Evolutionary conservation across 2,797 vertebrate species (phyloP).

Genomic region (Phrynocephalus guinanensis): DNA sequence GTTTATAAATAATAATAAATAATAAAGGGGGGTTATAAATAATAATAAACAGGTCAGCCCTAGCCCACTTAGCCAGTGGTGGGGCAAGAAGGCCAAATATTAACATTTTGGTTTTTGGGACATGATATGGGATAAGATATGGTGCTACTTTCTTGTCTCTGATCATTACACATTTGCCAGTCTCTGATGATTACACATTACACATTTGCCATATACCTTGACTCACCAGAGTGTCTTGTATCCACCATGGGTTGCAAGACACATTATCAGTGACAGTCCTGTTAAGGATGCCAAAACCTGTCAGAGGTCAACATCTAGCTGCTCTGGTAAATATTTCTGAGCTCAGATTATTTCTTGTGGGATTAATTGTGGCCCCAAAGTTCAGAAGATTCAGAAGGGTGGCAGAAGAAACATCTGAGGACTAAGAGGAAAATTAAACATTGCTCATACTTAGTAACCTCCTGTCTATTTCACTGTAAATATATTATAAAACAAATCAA

Average conservation of each 20-base stretch:
- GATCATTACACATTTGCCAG: background rate
- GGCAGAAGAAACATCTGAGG: background rate
- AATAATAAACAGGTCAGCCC: too few species aligned
- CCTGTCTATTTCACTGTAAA: background rate
- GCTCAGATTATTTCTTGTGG: background rate
- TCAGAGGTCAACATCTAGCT: background rate
- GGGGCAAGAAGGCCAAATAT: too few species aligned
- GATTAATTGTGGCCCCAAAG: background rate
- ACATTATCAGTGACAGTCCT: background rate
- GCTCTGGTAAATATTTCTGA: background rate
- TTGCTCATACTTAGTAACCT: background rate
- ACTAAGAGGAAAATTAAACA: background rate
- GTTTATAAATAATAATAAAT: too few species aligned
- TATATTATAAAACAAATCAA: background rate
- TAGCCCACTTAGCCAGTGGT: too few species aligned
- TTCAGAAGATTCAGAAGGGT: background rate
- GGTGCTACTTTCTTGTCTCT: background rate
- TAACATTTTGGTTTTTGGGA: too few species aligned
- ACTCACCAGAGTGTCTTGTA: background rate
- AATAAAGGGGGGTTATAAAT: too few species aligned
- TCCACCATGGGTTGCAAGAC: background rate
- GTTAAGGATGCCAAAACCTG: background rate
- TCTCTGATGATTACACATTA: background rate
- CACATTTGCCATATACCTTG: background rate
- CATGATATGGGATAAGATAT: background rate